Percentiles rank a stretch among this genome's conserved stretches.
These are phyloP conservation scores for Pegoplata infirma DNA, from an alignment of 2,888 invertebrate species.

Conservation along the genomic window DNA sequence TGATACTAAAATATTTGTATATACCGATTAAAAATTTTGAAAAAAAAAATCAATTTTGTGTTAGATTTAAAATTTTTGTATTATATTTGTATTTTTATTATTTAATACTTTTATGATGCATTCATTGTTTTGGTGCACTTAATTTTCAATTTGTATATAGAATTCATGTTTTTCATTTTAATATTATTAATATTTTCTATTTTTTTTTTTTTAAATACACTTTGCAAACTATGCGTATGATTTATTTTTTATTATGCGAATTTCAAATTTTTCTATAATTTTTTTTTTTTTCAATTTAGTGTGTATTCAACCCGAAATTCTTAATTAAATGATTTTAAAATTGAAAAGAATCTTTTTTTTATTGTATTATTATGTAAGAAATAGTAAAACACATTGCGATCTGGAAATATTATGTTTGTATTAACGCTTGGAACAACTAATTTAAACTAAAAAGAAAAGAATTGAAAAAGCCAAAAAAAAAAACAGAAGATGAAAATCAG, in stretches of 20 bases:
- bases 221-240: neutral
- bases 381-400: constrained; percentile 53
- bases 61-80: neutral
- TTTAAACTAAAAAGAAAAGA: constrained; percentile 63
- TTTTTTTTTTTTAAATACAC: too few species aligned
- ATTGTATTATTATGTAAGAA: constrained; percentile 52
- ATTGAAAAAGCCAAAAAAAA: constrained; percentile 52
- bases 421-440: constrained; percentile 59
- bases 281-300: neutral
- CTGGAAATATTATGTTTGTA: constrained; percentile 32
- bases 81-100: neutral
- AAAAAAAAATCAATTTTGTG: neutral
- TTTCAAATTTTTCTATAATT: neutral
- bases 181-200: too few species aligned
- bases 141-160: neutral
- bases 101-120: neutral
- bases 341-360: constrained; percentile 15
- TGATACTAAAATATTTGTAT: constrained; percentile 14
- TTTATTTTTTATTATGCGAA: neutral
- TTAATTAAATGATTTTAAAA: neutral
- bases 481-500: constrained; percentile 51
- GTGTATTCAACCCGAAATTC: neutral
- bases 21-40: neutral
- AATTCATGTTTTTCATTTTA: neutral
- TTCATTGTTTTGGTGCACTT: neutral